phyloP scores from a whole-genome alignment of 2,888 invertebrate species.

The Ethmia dodecea region DNA sequence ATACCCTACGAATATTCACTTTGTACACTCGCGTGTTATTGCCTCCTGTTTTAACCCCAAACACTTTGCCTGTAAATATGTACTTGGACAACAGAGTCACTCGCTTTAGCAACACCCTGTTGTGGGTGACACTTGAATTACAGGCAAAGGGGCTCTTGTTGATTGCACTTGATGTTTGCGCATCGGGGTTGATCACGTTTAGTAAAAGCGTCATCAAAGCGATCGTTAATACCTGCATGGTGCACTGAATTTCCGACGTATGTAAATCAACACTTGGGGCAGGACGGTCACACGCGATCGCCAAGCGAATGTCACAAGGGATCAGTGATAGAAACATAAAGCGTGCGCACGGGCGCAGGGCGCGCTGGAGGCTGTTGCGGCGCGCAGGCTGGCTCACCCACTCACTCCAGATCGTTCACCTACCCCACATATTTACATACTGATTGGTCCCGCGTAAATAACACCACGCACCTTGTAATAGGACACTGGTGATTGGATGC shows the following conservation, averaged over 20 bases:
- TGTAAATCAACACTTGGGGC: conserved; percentile 11
- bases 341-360: conserved; percentile 58
- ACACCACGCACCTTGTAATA: conserved; percentile 55
- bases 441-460: conserved; percentile 65
- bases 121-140: conserved; percentile 28
- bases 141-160: conserved; percentile 11
- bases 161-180: conserved; percentile 21
- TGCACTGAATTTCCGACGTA: conserved; percentile 7
- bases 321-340: conserved; percentile 10
- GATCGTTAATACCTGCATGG: conserved; percentile 32
- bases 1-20: conserved; percentile 59
- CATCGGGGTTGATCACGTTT: conserved; percentile 28
- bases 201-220: conserved; percentile 36
- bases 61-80: conserved; percentile 63
- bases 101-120: conserved; percentile 49
- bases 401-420: conserved; percentile 72
- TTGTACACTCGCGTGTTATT: conserved; percentile 45
- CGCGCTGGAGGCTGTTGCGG: conserved; percentile 57
- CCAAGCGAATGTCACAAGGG: conserved; percentile 7
- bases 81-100: conserved; percentile 53
- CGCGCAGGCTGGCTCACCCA: conserved; percentile 53
- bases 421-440: conserved; percentile 73
- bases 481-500: conserved; percentile 52
- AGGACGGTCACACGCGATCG: conserved; percentile 17
- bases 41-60: conserved; percentile 34